These are phyloP conservation scores for Paragorgia papillata DNA, from an alignment of 92 coral and sea anemone species.

Conservation along the genomic window DNA sequence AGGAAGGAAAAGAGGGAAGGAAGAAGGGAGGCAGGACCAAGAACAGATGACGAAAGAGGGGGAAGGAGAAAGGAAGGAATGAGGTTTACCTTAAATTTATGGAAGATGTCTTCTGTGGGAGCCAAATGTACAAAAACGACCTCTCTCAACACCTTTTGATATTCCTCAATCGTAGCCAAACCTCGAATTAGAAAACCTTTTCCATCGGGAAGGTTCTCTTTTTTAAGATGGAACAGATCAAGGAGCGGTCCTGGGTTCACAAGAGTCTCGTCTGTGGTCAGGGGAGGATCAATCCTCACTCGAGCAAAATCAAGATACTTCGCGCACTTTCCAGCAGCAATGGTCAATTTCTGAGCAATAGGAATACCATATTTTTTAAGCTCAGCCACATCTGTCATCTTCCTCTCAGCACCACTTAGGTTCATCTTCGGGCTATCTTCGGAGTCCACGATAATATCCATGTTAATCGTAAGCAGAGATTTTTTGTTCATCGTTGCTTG, in stretches of 20 bases:
- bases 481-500: slow-evolving; percentile 51
- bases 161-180: slow-evolving; percentile 74
- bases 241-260: slow-evolving; percentile 67
- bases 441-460: slow-evolving; percentile 60
- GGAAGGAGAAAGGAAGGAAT: background rate
- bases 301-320: slow-evolving; percentile 69
- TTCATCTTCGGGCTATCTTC: slow-evolving; percentile 67
- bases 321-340: slow-evolving; percentile 57
- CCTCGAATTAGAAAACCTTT: slow-evolving; percentile 79
- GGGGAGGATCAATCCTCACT: slow-evolving; percentile 74
- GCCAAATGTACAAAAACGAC: slow-evolving; percentile 65
- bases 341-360: slow-evolving; percentile 59
- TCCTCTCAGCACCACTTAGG: slow-evolving; percentile 62
- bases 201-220: slow-evolving; percentile 55
- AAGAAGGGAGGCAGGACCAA: background rate
- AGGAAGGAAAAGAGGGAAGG: background rate
- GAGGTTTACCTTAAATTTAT: slow-evolving; percentile 65
- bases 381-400: slow-evolving; percentile 29
- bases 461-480: slow-evolving; percentile 44
- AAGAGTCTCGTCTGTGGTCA: slow-evolving; percentile 72
- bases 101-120: slow-evolving; percentile 56
- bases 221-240: slow-evolving; percentile 66
- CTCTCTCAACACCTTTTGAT: slow-evolving; percentile 71
- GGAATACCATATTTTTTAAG: slow-evolving; percentile 70
- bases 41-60: background rate